Evolutionary conservation across 2,797 vertebrate species (phyloP).

Genomic region (Catostomus latipinnis): DNA sequence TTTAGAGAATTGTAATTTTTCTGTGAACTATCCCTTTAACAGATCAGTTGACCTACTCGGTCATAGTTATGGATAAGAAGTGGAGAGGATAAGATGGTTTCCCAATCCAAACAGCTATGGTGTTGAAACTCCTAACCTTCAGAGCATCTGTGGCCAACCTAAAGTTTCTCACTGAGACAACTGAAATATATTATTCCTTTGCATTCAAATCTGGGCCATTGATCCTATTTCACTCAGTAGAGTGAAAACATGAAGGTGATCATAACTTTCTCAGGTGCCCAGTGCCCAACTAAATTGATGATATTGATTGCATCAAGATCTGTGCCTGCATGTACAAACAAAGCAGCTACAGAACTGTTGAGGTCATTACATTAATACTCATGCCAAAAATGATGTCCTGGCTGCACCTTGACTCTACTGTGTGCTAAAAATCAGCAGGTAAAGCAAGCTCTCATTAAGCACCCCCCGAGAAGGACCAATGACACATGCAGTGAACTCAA

Average conservation of each 20-base stretch:
- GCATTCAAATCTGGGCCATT: conserved; percentile 33
- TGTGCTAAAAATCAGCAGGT: too few species aligned
- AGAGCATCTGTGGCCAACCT: conserved; percentile 31
- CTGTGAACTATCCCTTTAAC: too few species aligned
- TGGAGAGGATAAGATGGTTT: too few species aligned
- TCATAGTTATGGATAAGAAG: too few species aligned
- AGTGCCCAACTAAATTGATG: conserved; percentile 61
- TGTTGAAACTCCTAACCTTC: conserved; percentile 38
- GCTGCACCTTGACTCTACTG: too few species aligned
- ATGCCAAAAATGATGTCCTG: too few species aligned
- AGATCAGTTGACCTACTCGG: too few species aligned
- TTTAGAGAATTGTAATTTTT: too few species aligned
- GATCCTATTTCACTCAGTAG: neutral
- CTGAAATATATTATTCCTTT: neutral
- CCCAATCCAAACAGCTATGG: neutral
- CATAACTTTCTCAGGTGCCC: conserved; percentile 45
- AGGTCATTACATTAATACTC: too few species aligned
- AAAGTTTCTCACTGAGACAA: conserved; percentile 14
- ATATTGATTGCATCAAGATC: conserved; percentile 56
- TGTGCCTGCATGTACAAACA: conserved; percentile 75
- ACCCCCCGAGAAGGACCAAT: too few species aligned
- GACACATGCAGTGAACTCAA: too few species aligned
- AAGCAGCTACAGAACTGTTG: conserved; percentile 60
- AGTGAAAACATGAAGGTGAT: conserved; percentile 56
- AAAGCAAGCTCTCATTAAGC: too few species aligned